A percentile compares a stretch with the other conserved stretches of the same genome.
Evolutionary conservation across 2,113 vertebrate genomes (phyloP).

Genomic region (Phyllostomus discolor): DNA sequence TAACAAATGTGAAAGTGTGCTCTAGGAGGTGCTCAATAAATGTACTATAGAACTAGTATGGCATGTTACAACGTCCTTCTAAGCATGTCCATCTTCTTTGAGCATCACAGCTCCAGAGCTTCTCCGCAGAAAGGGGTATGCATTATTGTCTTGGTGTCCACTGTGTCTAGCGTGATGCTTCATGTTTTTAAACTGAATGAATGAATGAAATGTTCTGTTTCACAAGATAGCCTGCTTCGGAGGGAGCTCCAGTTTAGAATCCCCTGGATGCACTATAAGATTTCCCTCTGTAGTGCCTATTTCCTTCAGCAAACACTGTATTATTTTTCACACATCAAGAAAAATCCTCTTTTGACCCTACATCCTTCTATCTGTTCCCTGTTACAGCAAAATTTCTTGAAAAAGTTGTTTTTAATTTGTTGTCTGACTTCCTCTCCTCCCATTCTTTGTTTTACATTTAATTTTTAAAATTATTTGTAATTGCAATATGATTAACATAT

Average conservation of each 20-base stretch:
- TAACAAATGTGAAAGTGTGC: background rate
- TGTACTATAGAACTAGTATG: background rate
- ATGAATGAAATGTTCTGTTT: conserved; percentile 6
- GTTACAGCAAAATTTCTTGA: background rate
- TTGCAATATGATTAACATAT: background rate
- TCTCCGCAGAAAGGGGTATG: background rate
- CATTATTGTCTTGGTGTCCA: background rate
- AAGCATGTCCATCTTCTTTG: background rate
- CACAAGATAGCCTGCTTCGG: background rate
- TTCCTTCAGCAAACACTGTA: background rate
- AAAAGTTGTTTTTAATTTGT: background rate
- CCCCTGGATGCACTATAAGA: background rate
- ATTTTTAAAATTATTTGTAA: background rate
- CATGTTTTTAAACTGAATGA: background rate
- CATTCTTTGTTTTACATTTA: background rate
- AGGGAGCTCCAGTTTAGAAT: background rate
- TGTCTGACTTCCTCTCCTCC: background rate
- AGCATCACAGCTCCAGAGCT: background rate
- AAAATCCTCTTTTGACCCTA: background rate
- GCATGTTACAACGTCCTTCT: background rate
- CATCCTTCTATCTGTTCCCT: background rate
- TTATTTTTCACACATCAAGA: background rate
- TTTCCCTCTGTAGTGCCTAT: background rate
- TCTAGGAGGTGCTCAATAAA: background rate
- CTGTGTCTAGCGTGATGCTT: background rate